Evolutionary conservation across 2,113 vertebrate species (phyloP), one percentile per base, ranked within the genome.

Genomic region (Pseudorhombus dupliciocellatus): DNA sequence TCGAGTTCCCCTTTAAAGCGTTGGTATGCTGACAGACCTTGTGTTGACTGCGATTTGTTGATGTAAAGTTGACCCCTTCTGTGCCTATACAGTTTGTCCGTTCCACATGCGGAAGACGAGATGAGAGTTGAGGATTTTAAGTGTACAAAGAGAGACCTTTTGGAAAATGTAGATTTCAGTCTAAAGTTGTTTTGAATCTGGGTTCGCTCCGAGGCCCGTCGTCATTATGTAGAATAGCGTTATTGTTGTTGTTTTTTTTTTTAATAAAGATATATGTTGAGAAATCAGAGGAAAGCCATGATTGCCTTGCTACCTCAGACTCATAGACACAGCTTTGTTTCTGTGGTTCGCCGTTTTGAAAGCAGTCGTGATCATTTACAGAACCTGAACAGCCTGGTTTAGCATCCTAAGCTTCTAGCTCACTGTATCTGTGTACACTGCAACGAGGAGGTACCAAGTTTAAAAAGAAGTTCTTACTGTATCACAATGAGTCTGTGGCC

Each of bases 301-400:
- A 96, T 95, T 96, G 94, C 95, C 95, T 98, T 96, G 97, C 97
- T 99, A 99, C 97, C 97, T 99, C 97, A 98, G 93, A 93, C 88
- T 93, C 92, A 84, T 85, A 85, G 89, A 94, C 94, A 93, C 92
- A 81, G 90, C 89, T 92, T 91, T 92, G 72, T 91, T 95, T 83
- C 86, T 84, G 87, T 94, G 90, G 90, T 92, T 92, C 91, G 91
- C 92, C 91, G 73, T 79, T 85, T 72, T 71, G 30, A 74, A 80
- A 70, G n/a, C 91, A 90, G 9, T 84, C 58, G 82, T 80, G 80
- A 71, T 85, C 75, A 69, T 74, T 84, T 90, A 88, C 88, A 89
- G 72, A 77, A 90, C 70, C 86, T 61, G 63, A 77, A 65, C 75
- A 81, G 52, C 79, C 74, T 61, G 81, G 83, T 84, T 78, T 79